Evolutionary conservation across 1,140 invertebrate genomes (phyloP), one percentile per base, ranked within the genome.

Genomic region (Frieseomelitta varia): DNA sequence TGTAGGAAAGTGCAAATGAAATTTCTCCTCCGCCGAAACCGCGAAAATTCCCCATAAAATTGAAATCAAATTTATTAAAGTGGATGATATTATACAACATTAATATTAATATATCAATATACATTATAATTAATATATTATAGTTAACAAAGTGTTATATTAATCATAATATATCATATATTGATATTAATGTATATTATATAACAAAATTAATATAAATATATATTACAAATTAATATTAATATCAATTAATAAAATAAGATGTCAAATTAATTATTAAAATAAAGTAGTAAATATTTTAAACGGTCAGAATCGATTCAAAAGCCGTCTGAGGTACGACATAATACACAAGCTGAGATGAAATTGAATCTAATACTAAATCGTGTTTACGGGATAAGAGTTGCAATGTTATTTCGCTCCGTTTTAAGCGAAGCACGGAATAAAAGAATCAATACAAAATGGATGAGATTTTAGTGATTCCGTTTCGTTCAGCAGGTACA

Each of bases 381-480:
- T 75, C 55, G 3, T 58, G 24, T 67, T 78, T 67, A 47, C 27
- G 14, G 21, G 11, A 78, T 39, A 78, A 67, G 19, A 67, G 39
- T 34, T 47, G 56, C 34, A 73, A 73, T 47, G 71, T 61, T 58
- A 71, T 79, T 71, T 27, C 21, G 17, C 30, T 61, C 2, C 79
- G 4, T 55, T 67, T 53, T n/a, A 39, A n/a, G 17, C 4, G 55
- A 51, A 34, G 3, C n/a, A 53, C 4, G 34, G 12, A 47, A 21
- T 75, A 47, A 30, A 4, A 39, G 34, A 68, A 74, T 76, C 73
- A 10, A 69, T 69, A 77, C 11, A 27, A 77, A 47, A 56, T 67
- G 56, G 34, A 82, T 34, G 34, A 76, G 39, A 84, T 79, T 87
- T 83, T 86, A 82, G 67, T 56, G 10, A 47, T 63, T 77, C 61